Conservation (phyloP, 35 echinoderm and acorn worm species). For the Acanthaster planci region DNA sequence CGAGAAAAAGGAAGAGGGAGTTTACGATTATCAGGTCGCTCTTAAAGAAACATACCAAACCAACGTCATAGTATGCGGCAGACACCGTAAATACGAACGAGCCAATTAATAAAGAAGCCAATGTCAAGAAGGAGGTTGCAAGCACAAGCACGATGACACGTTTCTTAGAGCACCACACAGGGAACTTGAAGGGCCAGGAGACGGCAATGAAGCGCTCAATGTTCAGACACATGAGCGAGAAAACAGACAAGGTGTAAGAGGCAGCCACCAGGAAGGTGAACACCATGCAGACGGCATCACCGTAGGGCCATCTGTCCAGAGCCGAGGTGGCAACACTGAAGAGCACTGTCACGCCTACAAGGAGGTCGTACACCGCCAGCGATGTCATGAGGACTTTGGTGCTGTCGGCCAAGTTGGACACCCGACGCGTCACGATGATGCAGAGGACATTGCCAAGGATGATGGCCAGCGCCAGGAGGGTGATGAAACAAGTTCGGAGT, state of each 20-base stretch:
- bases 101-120: background rate
- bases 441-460: background rate
- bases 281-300: background rate
- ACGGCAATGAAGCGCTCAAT: background rate
- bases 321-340: background rate
- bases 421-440: background rate
- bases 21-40: background rate
- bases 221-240: background rate
- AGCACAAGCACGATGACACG: background rate
- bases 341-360: background rate
- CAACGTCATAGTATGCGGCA: background rate
- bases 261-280: too few relatives aligned
- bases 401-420: constrained; percentile 4
- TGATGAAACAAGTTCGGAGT: background rate
- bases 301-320: background rate
- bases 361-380: background rate
- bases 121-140: background rate
- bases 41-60: background rate
- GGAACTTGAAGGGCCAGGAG: background rate
- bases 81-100: background rate
- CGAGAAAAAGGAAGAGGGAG: background rate
- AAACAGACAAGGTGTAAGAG: too few relatives aligned
- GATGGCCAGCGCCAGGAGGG: background rate
- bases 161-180: background rate
- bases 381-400: constrained; percentile 10